Percentiles rank a stretch among this genome's conserved stretches.
These are phyloP conservation scores for Rachycentron canadum DNA, from an alignment of 2,797 vertebrate species.

Conservation along the genomic window DNA sequence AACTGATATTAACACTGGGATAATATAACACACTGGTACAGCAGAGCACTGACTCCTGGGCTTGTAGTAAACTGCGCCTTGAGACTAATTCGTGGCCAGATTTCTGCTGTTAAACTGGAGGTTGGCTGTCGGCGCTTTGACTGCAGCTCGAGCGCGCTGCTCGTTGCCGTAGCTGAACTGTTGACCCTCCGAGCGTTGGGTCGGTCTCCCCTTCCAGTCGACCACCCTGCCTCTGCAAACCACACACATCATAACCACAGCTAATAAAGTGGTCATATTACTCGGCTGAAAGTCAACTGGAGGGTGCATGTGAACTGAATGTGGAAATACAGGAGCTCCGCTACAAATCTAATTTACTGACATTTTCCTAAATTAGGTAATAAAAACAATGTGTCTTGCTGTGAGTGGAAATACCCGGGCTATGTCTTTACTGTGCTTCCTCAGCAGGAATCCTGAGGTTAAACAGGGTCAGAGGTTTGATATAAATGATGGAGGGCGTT, in stretches of 20 bases:
- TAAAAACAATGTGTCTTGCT: slow-evolving; percentile 31
- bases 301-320: slow-evolving; percentile 22
- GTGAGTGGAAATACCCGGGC: slow-evolving; percentile 26
- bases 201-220: not conserved
- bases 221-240: slow-evolving; percentile 23
- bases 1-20: not conserved
- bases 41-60: not conserved
- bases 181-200: not conserved
- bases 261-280: slow-evolving; percentile 32
- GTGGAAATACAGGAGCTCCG: not conserved
- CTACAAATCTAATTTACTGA: slow-evolving; percentile 39
- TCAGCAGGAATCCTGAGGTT: slow-evolving; percentile 17
- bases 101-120: not conserved
- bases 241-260: not conserved
- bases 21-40: not conserved
- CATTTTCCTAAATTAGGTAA: slow-evolving; percentile 38
- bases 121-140: not conserved
- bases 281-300: slow-evolving; percentile 9
- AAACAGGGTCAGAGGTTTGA: not conserved
- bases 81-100: not conserved
- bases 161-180: not conserved
- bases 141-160: not conserved
- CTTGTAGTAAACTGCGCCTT: not conserved
- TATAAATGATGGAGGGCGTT: not conserved
- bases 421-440: slow-evolving; percentile 14